Evolutionary conservation across 2,797 vertebrate species (phyloP), one percentile per base, ranked within the genome.

Genomic region (Sylvia borin): DNA sequence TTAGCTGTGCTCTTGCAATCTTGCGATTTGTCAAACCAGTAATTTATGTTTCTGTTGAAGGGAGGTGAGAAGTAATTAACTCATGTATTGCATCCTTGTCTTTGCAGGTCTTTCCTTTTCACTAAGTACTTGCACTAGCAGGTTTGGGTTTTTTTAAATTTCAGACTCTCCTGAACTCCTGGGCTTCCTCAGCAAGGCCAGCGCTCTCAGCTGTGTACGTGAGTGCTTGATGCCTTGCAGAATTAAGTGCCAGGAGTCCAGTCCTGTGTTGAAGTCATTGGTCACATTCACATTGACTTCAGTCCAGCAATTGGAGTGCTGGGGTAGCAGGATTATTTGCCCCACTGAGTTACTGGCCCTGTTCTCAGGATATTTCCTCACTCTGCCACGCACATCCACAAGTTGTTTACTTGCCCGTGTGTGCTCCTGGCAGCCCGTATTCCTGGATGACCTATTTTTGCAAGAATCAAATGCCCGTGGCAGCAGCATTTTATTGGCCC

Each of bases 401-500:
- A 57, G 61, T 4, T 83, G 45, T 83, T 87, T 85, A 50, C 87
- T 92, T 79, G 36, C 25, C 42, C 0, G 2, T 40, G 42, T 45
- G 45, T 57, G 45, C 75, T 87, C 38, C 57, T 96, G 90, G 81
- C 68, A 77, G 57, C 25, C 42, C 50, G 26, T 13, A 47, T 93
- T 92, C 60, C 81, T 85, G 42, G 60, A 42, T 90, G 85, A 91
- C 75, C 82, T 75, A 40, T 53, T 95, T 93, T 83, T 93, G 85
- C 94, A 90, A 48, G 75, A 83, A 47, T 65, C 34, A 36, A 77
- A 47, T 26, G 87, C 75, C 71, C 13, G 21, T 65, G 82, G 32
- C 21, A 55, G 61, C 82, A 57, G 66, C 38, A 16, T 72, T 88
- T 80, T 60, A 85, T 53, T 94, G 61, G 89, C 55, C 45, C 72